Evolutionary conservation across 1,140 invertebrate species (phyloP), one percentile per base, ranked within the genome.

Genomic region (Apis laboriosa): DNA sequence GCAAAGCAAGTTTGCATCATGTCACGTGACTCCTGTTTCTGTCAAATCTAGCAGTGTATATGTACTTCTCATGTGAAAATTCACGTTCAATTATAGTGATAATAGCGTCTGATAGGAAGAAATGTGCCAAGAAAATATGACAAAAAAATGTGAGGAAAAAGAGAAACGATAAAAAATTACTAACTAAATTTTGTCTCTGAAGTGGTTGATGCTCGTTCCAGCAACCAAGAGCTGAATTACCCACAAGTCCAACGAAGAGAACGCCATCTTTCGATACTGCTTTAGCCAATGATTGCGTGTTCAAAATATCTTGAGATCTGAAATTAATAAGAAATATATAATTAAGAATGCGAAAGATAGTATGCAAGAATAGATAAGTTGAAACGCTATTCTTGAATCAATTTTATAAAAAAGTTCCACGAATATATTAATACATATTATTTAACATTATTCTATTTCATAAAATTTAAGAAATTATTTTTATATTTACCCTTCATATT

Each of bases 221-320:
- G 68, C 94, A 94, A n/a, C 83, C 90, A 15, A 94, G 89, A 15
- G 93, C 87, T 19, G 90, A 91, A 12, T 91, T 76, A 11, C 73
- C 71, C 3, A 92, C 83, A 8, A 92, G 85, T 1, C 91, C 90
- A 51, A 92, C 92, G 76, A 94, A 93, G 2, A 94, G 84, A 11
- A 89, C 86, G 8, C 92, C 93, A 3, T 80, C 56, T 0, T 73
- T 55, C 0, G 92, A 90, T 78, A 93, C 91, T 4, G 90, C 94
- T 89, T 93, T 88, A 0, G 91, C 89, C 1, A 89, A 90, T 17
- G 90, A 83, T 83, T 94, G 94, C 19, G 90, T 91, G 0, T 87
- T 80, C 58, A 91, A 34, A 17, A 85, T 77, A 94, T 94, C 0
- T 0, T 24, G 1, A 9, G 8, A 17, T 21, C 3, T 72, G 34